Conservation (phyloP, 2,888 invertebrate genomes). For the Galeruca laticollis region DNA sequence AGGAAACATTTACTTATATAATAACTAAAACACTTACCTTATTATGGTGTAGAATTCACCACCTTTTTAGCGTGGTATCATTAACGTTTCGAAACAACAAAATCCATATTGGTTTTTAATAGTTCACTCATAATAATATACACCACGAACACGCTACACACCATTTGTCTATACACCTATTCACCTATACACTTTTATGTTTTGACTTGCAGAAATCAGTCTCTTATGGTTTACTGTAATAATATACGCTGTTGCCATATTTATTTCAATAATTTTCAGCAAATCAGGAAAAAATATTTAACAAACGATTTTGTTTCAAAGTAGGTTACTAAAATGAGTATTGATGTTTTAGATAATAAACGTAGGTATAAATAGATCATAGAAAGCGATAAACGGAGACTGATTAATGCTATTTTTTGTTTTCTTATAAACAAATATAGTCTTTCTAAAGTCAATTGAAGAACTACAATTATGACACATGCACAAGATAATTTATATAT, state of each 20-base stretch:
- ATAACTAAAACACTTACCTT: constrained; percentile 22
- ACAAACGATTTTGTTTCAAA: too few species aligned
- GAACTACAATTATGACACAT: too few species aligned
- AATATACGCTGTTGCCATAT: constrained; percentile 5
- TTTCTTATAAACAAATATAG: too few species aligned
- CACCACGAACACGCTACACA: neutral
- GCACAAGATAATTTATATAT: too few species aligned
- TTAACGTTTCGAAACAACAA: constrained; percentile 19
- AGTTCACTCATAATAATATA: constrained; percentile 19
- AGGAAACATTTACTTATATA: neutral
- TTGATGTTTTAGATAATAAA: too few species aligned
- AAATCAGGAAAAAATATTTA: neutral
- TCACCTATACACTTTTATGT: constrained; percentile 14
- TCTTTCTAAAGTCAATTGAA: too few species aligned
- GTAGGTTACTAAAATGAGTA: too few species aligned
- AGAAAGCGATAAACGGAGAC: too few species aligned
- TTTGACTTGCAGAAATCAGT: constrained; percentile 13
- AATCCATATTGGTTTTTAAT: constrained; percentile 21
- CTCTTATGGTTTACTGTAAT: neutral
- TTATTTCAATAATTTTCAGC: neutral
- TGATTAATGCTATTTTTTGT: too few species aligned
- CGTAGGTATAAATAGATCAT: too few species aligned
- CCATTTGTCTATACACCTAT: constrained; percentile 13
- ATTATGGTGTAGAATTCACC: constrained; percentile 24
- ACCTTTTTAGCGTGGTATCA: constrained; percentile 27